Conservation (phyloP, 2,888 invertebrate genomes). For the Melanophora roralis region DNA sequence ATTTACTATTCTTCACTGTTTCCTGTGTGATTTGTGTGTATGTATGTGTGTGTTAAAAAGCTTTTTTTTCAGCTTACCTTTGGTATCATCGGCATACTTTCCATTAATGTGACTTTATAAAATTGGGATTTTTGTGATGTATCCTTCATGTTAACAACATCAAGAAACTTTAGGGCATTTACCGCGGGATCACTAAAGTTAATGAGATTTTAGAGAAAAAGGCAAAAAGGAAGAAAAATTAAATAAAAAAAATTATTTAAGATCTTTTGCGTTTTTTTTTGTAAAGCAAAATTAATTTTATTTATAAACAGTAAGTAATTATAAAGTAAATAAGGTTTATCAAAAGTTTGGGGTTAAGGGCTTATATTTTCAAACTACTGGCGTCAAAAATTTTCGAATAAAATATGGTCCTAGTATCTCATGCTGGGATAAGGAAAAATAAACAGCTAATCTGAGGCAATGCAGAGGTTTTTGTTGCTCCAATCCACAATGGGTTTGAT, state of each 20-base stretch:
- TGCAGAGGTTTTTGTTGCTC: no score
- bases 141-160: conserved; percentile 95
- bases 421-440: no score
- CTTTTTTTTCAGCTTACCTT: conserved; percentile 81
- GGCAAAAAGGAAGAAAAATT: neutral
- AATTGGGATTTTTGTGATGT: conserved; percentile 92
- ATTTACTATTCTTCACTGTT: conserved; percentile 3
- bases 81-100: conserved; percentile 91
- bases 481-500: no score
- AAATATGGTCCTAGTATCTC: no score
- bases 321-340: no score
- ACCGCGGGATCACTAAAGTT: conserved; percentile 89
- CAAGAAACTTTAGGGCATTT: conserved; percentile 93
- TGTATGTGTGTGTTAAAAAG: neutral
- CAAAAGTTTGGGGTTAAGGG: no score
- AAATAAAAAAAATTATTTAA: neutral
- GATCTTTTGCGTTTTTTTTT: neutral
- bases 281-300: no score
- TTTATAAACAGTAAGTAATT: no score
- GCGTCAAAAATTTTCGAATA: no score
- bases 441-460: no score
- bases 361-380: no score
- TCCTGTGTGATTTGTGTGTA: neutral
- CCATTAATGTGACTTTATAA: conserved; percentile 90
- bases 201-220: conserved; percentile 7